Conservation (phyloP, 2,113 vertebrate genomes). For the Laticauda laticaudata region DNA sequence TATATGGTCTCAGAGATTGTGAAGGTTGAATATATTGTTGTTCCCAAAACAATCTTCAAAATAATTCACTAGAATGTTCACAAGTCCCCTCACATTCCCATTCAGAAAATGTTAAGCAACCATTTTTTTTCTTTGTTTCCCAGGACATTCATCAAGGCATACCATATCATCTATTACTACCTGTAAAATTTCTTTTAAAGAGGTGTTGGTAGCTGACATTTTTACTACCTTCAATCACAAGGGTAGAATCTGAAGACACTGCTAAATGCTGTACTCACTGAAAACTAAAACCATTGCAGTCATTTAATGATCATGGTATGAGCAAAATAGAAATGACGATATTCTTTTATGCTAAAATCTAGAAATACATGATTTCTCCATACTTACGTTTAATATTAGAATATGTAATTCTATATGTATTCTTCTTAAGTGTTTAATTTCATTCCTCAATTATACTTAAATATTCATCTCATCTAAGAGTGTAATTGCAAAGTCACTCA, state of each 20-base stretch:
- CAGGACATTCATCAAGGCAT: background rate
- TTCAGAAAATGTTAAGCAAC: background rate
- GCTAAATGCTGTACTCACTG: background rate
- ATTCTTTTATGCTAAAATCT: background rate
- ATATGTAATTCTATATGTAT: background rate
- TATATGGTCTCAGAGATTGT: background rate
- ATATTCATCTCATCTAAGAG: slow-evolving; percentile 21
- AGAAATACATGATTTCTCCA: background rate
- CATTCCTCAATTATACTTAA: slow-evolving; percentile 13
- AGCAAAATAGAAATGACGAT: background rate
- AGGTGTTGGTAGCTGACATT: background rate
- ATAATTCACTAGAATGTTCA: background rate
- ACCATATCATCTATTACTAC: background rate
- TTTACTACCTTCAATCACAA: background rate
- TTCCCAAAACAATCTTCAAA: background rate
- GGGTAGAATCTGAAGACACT: background rate
- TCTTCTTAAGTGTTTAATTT: slow-evolving; percentile 17
- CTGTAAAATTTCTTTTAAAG: background rate
- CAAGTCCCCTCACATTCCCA: background rate
- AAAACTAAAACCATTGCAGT: background rate
- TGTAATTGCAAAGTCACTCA: slow-evolving; percentile 2
- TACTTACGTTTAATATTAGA: slow-evolving; percentile 6
- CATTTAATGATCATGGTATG: background rate
- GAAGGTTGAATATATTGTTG: background rate
- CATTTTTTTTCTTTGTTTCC: background rate